Evolutionary conservation across 2,797 vertebrate genomes (phyloP).

Genomic region (Cyclura pinguis): DNA sequence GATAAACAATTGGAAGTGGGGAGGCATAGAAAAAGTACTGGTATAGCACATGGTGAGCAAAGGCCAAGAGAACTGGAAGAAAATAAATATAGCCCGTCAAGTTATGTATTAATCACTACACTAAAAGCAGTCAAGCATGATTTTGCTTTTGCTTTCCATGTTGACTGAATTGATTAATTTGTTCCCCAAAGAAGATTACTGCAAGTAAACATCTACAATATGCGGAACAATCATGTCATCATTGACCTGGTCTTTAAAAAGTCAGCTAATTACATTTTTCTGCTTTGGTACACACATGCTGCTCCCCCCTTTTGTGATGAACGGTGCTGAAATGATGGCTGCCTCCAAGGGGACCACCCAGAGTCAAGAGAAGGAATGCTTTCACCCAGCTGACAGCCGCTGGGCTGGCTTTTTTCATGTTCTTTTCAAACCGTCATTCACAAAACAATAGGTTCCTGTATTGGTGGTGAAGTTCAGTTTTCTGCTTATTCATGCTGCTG

Average conservation of each 20-base stretch:
- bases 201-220: not conserved
- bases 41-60: not conserved
- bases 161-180: not conserved
- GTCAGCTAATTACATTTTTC: slow-evolving; percentile 24
- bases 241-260: slow-evolving; percentile 14
- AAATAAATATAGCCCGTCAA: not conserved
- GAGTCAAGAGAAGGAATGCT: slow-evolving; percentile 76
- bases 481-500: slow-evolving; percentile 37
- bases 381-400: slow-evolving; percentile 75
- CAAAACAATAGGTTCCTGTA: slow-evolving; percentile 74
- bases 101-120: not conserved
- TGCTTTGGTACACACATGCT: slow-evolving; percentile 16
- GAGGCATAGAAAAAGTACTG: not conserved
- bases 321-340: slow-evolving; percentile 65
- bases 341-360: slow-evolving; percentile 80
- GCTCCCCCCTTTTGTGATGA: slow-evolving; percentile 28
- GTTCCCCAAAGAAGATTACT: not conserved
- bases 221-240: slow-evolving; percentile 8
- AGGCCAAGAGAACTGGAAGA: not conserved
- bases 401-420: slow-evolving; percentile 63
- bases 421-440: slow-evolving; percentile 73
- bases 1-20: not conserved
- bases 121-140: not conserved
- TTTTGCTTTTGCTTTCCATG: not conserved
- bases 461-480: slow-evolving; percentile 63